Evolutionary conservation across 2,797 vertebrate species (phyloP), one percentile per base, ranked within the genome.

Genomic region (Trachops cirrhosus): DNA sequence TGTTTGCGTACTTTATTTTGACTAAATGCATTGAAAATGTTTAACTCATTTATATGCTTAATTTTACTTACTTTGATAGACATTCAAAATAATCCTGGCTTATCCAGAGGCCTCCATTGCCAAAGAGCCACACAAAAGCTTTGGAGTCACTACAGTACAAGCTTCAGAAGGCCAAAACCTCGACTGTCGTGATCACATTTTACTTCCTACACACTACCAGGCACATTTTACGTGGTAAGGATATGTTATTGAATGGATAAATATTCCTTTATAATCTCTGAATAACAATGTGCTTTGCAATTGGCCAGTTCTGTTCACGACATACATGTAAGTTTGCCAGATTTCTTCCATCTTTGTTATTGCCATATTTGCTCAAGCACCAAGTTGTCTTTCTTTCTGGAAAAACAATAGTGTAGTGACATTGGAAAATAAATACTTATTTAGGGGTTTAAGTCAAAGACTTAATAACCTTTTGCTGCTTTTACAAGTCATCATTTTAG

Each of bases 401-500:
- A 80, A 79, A 97, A 91, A 57, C 4, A 84, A 16, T n/a, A 62
- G 32, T 67, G 6, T 32, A 79, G 16, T 80, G 44, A 93, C 54
- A 7, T 16, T 59, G 3, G 4, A 93, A 94, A 95, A 32, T 71
- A 89, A 73, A 46, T 75, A 75, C 71, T 82, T 84, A 67, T 74
- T 94, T 84, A 22, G 22, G 5, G 21, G 48, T 54, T 92, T 83
- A 70, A 48, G 8, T 93, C 75, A 96, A 95, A 89, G 68, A 93
- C 6, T 18, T 78, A 86, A 87, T 52, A 90, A 82, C 9, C 10
- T 71, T 83, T 83, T 39, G 57, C 74, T 71, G 22, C 54, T 79
- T 84, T 78, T 16, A 71, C 6, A 94, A 92, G 11, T 93, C 62
- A 95, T 24, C 78, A 94, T 48, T 94, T 93, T 64, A 89, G 32